Conservation (phyloP, 2,113 vertebrate species). For the Heterocephalus glaber region DNA sequence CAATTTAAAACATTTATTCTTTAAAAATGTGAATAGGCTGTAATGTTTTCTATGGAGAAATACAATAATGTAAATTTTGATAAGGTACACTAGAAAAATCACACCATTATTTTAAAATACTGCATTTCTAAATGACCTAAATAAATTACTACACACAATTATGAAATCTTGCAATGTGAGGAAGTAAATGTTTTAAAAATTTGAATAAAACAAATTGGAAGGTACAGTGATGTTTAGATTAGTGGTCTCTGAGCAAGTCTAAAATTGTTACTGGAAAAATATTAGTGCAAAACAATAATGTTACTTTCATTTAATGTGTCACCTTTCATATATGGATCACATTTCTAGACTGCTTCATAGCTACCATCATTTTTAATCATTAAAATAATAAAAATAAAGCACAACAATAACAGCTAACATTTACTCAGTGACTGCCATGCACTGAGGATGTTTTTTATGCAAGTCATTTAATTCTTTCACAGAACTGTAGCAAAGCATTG, state of each 20-base stretch:
- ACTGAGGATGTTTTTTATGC: background rate
- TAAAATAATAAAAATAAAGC: constrained; percentile 21
- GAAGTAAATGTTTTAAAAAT: constrained; percentile 14
- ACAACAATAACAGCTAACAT: background rate
- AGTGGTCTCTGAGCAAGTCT: background rate
- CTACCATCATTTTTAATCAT: background rate
- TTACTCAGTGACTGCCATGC: background rate
- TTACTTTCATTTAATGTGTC: background rate
- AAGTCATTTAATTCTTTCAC: constrained; percentile 25
- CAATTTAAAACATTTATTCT: constrained; percentile 54
- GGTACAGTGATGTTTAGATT: background rate
- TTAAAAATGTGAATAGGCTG: background rate
- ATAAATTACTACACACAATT: constrained; percentile 25
- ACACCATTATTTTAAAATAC: background rate
- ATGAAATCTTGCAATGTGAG: background rate
- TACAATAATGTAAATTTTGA: constrained; percentile 34
- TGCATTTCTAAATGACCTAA: constrained; percentile 37
- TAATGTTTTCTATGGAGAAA: constrained; percentile 38
- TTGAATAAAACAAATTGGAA: constrained; percentile 2
- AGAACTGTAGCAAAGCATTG: background rate
- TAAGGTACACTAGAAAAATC: background rate
- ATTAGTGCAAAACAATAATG: background rate
- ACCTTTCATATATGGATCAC: background rate
- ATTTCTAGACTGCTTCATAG: background rate
- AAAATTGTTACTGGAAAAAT: background rate